Percentiles rank a stretch among this genome's conserved stretches.
Conservation (phyloP, 2,113 vertebrate species). For the Prionailurus bengalensis region DNA sequence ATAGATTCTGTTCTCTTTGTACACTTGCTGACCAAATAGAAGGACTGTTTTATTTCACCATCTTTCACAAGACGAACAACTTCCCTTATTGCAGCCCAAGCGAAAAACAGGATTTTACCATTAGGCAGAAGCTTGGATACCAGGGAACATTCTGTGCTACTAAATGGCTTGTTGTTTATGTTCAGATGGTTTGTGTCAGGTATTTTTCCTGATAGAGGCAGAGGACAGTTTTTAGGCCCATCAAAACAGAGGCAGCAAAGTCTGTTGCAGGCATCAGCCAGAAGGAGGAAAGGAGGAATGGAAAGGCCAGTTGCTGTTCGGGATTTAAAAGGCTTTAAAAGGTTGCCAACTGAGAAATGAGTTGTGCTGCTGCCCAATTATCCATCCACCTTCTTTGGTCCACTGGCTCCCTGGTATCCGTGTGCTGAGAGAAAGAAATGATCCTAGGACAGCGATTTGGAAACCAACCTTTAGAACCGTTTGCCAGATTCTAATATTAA, state of each 20-base stretch:
- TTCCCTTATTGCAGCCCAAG: not conserved
- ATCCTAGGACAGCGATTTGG: constrained; percentile 46
- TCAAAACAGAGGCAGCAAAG: not conserved
- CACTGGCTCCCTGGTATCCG: not conserved
- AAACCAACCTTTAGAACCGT: constrained; percentile 49
- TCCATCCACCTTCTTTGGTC: constrained; percentile 1
- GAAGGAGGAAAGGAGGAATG: constrained; percentile 41
- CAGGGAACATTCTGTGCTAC: not conserved
- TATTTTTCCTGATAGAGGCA: not conserved
- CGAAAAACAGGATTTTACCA: constrained; percentile 28
- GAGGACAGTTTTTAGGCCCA: not conserved
- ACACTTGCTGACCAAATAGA: not conserved
- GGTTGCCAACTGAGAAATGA: constrained; percentile 72
- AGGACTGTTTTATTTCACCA: not conserved
- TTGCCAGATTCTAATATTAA: constrained; percentile 60
- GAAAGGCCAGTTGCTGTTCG: constrained; percentile 25
- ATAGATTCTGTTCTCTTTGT: not conserved
- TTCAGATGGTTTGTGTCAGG: not conserved
- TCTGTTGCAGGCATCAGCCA: not conserved
- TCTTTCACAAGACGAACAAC: not conserved
- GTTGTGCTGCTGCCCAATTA: constrained; percentile 59
- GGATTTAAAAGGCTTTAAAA: constrained; percentile 68
- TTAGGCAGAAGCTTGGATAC: not conserved
- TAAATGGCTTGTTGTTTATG: not conserved
- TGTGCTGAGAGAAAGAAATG: constrained; percentile 13